Conservation (phyloP, 2,888 invertebrate species). For the Phrixothrix hirtus region DNA sequence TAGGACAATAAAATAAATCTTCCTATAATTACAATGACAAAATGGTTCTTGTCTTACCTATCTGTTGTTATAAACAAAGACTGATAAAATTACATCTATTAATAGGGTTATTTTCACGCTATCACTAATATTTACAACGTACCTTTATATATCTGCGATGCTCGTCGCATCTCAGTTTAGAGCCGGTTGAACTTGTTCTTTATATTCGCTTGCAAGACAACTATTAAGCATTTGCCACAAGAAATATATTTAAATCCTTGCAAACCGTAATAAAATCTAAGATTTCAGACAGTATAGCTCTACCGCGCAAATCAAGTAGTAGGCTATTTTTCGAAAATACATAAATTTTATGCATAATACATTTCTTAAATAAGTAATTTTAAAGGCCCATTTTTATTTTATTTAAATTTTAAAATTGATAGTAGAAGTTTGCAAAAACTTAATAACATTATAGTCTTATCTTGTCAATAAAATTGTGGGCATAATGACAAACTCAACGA, state of each 20-base stretch:
- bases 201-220: constrained; percentile 41
- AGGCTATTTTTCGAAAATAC: background rate
- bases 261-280: constrained; percentile 32
- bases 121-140: constrained; percentile 38
- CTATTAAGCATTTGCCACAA: constrained; percentile 40
- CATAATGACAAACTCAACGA: too few relatives aligned
- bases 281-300: constrained; percentile 21
- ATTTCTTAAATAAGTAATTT: too few relatives aligned
- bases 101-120: too few relatives aligned
- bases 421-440: too few relatives aligned
- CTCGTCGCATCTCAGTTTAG: constrained; percentile 60
- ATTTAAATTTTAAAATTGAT: too few relatives aligned
- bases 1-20: too few relatives aligned
- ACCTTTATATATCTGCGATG: constrained; percentile 64
- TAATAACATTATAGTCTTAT: too few relatives aligned
- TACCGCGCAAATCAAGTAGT: constrained; percentile 26
- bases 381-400: too few relatives aligned
- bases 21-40: too few relatives aligned
- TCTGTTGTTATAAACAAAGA: background rate
- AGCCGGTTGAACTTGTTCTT: constrained; percentile 37
- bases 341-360: too few relatives aligned
- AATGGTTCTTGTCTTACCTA: too few relatives aligned
- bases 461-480: too few relatives aligned
- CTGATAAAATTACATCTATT: constrained; percentile 4
- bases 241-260: constrained; percentile 32